Evolutionary conservation across 2,888 invertebrate genomes (phyloP).

Genomic region (Hirudinaria manillensis): DNA sequence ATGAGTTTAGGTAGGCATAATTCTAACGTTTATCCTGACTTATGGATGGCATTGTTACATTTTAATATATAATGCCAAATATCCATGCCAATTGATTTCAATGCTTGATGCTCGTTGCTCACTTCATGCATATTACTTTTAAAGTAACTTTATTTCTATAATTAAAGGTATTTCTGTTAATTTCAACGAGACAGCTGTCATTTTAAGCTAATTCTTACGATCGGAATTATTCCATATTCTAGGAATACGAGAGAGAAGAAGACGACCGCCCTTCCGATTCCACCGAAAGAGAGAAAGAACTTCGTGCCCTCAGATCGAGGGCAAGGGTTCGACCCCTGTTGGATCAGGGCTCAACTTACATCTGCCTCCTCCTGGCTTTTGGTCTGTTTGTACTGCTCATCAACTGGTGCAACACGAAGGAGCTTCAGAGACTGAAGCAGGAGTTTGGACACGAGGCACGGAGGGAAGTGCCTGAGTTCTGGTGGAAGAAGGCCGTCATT

Average conservation of each 20-base stretch:
- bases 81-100: too few relatives aligned
- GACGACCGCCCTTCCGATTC: slow-evolving; percentile 12
- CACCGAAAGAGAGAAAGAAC: slow-evolving; percentile 21
- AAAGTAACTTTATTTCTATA: too few relatives aligned
- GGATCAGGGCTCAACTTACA: slow-evolving; percentile 28
- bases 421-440: slow-evolving; percentile 38
- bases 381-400: slow-evolving; percentile 35
- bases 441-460: slow-evolving; percentile 25
- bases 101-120: too few relatives aligned
- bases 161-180: too few relatives aligned
- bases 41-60: background rate
- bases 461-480: slow-evolving; percentile 38
- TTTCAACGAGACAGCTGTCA: too few relatives aligned
- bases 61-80: background rate
- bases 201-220: too few relatives aligned
- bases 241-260: slow-evolving; percentile 33
- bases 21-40: background rate
- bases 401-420: slow-evolving; percentile 38
- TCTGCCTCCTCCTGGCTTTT: slow-evolving; percentile 28
- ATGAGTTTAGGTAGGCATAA: too few relatives aligned
- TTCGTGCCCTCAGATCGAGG: slow-evolving; percentile 19
- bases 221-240: too few relatives aligned
- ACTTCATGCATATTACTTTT: too few relatives aligned
- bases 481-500: slow-evolving; percentile 48
- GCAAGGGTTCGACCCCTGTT: slow-evolving; percentile 7